Base-by-base conservation (phyloP, 2,888 invertebrate genomes). In the Suillia variegata region DNA sequence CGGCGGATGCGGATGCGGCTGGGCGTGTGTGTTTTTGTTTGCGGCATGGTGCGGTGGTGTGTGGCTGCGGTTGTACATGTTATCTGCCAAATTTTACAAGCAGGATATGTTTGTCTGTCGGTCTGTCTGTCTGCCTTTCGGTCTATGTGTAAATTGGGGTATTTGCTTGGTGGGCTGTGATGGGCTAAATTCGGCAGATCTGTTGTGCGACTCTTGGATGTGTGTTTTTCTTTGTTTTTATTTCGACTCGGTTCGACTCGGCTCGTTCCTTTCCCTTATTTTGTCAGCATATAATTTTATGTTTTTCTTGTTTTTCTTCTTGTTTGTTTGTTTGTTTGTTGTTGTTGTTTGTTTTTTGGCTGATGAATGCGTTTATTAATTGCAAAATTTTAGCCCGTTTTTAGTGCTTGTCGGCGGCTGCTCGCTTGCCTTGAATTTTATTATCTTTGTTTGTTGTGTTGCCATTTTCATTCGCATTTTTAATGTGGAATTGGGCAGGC, bases 1-100 rank as follows among this genome's bases (percentile, higher is more conserved):
- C n/a, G n/a, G n/a, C n/a, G n/a, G n/a, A n/a, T 55, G 66, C 21
- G 49, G 3, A 21, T 57, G 57, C 10, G 47, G 47, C 45, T 57
- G 51, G 17, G 50, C n/a, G n/a, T n/a, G n/a, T 67, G 62, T 21
- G 24, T 20, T 54, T 48, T 18, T 34, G 47, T 51, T 51, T 51
- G 50, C 26, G 26, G 10, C 26, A 26, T 5, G 26, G 6, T 26
- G 26, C 5, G 26, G 10, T 26, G 6, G 38, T 38, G 6, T 26
- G 26, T 6, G 26, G 10, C 10, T 38, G 38, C n/a, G 38, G 38
- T 38, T 8, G 38, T 38, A 13, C 38, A 38, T 38, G n/a, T 13
- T 13, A n/a, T 31, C 31, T 26, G 5, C 10, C 26, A 6, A 26
- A 26, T 26, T 26, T 26, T 26, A 5, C 26, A 26, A 38, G 38